A percentile compares a stretch with the other conserved stretches of the same genome.
Conservation (phyloP, 2,797 vertebrate species). For the Poecilia velifera region DNA sequence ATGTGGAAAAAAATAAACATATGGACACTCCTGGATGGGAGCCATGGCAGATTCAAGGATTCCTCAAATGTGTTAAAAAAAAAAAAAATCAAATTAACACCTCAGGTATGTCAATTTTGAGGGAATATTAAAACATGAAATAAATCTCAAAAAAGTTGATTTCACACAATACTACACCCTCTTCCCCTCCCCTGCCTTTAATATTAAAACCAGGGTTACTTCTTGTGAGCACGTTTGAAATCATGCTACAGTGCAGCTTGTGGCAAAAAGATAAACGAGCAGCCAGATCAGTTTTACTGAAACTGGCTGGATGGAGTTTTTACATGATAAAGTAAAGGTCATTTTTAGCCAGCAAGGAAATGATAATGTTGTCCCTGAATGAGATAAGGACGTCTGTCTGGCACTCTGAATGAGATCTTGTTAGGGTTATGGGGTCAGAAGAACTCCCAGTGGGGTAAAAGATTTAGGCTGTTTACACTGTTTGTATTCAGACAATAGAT, state of each 20-base stretch:
- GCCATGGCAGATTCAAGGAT: no score
- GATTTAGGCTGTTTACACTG: neutral
- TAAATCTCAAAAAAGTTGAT: no score
- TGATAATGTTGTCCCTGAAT: neutral
- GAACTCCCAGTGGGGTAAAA: neutral
- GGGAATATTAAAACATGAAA: no score
- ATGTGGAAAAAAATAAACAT: no score
- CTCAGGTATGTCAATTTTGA: no score
- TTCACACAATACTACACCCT: no score
- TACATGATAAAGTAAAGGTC: neutral
- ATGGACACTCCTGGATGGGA: no score
- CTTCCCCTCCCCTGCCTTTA: neutral
- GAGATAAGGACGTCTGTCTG: neutral
- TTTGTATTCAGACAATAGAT: neutral
- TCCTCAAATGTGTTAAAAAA: no score
- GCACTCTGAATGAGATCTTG: neutral
- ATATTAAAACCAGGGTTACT: neutral
- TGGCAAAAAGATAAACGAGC: neutral
- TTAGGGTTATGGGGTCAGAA: neutral
- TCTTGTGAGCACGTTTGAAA: neutral
- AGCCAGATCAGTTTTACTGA: neutral
- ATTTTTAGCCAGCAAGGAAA: neutral
- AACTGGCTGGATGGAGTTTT: neutral
- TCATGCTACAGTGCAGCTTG: neutral
- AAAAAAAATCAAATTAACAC: no score